Evolutionary conservation across 2,113 vertebrate genomes (phyloP).

Genomic region (Saimiri boliviensis): DNA sequence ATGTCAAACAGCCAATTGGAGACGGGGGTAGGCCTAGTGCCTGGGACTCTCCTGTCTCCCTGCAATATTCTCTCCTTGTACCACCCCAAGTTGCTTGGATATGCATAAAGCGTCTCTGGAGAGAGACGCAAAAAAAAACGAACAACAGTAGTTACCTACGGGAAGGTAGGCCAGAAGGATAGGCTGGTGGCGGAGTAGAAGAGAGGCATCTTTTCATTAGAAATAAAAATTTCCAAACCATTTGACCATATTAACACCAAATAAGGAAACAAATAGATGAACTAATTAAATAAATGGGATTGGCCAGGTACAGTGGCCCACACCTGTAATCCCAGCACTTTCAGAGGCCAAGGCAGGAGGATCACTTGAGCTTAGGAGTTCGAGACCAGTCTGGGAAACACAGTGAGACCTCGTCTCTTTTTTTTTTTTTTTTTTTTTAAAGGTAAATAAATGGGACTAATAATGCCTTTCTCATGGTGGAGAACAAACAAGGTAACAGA

Average conservation of each 20-base stretch:
- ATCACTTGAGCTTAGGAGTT: too few relatives aligned
- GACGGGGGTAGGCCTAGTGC: neutral
- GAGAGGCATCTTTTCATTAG: neutral
- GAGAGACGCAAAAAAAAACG: neutral
- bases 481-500: neutral
- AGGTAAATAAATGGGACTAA: neutral
- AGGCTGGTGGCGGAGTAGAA: neutral
- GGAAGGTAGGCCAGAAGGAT: neutral
- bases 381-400: too few relatives aligned
- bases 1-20: neutral
- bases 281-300: neutral
- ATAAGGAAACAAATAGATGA: neutral
- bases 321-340: too few relatives aligned
- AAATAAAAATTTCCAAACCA: slow-evolving; percentile 3
- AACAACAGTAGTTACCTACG: neutral
- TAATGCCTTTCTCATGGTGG: neutral
- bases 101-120: neutral
- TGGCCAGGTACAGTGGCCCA: too few relatives aligned
- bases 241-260: neutral
- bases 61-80: neutral
- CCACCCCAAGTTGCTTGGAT: neutral
- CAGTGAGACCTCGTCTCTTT: too few relatives aligned
- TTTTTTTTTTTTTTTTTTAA: too few relatives aligned
- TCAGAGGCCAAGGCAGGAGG: too few relatives aligned
- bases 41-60: neutral